Percentiles rank a stretch among this genome's conserved stretches.
These are phyloP conservation scores for Pteromalus puparum DNA, from an alignment of 1,140 invertebrate species.

Conservation along the genomic window DNA sequence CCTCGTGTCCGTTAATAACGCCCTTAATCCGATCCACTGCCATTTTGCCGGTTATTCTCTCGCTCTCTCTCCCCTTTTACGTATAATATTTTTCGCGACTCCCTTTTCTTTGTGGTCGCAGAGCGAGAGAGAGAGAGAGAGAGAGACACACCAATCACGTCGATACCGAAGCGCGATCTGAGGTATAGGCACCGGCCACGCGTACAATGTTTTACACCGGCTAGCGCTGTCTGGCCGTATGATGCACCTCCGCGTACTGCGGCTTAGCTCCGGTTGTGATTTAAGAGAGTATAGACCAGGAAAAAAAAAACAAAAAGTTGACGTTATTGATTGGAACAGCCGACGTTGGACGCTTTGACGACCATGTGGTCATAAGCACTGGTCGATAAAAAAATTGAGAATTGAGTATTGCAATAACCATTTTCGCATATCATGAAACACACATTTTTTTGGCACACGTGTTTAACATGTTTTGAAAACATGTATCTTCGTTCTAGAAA, in stretches of 20 bases:
- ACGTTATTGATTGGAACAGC: slow-evolving; percentile 18
- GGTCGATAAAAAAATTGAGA: neutral
- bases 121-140: neutral
- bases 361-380: neutral
- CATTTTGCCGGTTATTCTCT: slow-evolving; percentile 53
- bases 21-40: slow-evolving; percentile 66
- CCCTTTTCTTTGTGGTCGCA: slow-evolving; percentile 28
- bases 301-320: neutral
- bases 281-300: neutral
- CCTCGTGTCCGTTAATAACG: slow-evolving; percentile 69
- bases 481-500: too few relatives aligned
- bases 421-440: too few relatives aligned
- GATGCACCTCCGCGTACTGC: slow-evolving; percentile 6
- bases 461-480: too few relatives aligned
- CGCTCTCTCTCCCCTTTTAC: neutral
- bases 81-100: slow-evolving; percentile 2
- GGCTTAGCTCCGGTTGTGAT: slow-evolving; percentile 31
- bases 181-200: slow-evolving; percentile 2
- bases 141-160: slow-evolving; percentile 46
- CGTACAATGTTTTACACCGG: slow-evolving; percentile 8
- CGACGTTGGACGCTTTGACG: neutral
- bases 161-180: slow-evolving; percentile 1
- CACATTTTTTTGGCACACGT: too few relatives aligned
- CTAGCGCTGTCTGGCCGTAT: neutral
- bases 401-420: too few relatives aligned